Base-by-base conservation (phyloP, 2,888 invertebrate species). In the Sthenelais limicola region DNA sequence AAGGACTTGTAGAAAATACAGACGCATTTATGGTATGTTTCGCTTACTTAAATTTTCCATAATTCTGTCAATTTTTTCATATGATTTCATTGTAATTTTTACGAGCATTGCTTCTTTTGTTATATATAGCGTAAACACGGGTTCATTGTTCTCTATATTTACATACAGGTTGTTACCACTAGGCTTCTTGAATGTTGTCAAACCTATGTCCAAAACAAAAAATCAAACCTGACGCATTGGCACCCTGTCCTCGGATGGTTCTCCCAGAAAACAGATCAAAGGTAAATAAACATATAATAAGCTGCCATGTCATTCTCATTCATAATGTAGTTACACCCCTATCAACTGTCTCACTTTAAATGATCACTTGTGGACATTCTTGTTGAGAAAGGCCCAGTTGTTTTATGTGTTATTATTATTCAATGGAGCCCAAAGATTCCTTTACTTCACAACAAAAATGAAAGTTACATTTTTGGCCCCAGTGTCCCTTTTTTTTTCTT, bases 241-340 rank as follows among this genome's bases (percentile, higher is more conserved):
- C 98, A 99, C 88, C 98, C 98, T 3, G 92, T 98, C 30, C 91
- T 99, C 15, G 98, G 98, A 48, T 98, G 98, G 97, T 97, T 97
- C 78, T 85, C 86, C 28, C 86, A 86, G 77, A 83, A 80, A 51
- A 84, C 86, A 26, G 85, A 87, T 73, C 82, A 82, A 72, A 82
- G 84, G 86, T 86, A 68, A 73, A 54, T 4, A 58, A 43, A 18
- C 43, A 15, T 9, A 43, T 9, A 43, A 18, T 9, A 18, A 43
- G 43, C 12, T 18, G 43, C 43, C 43, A 9, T 15, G 18, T 15
- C 43, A n/a, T n/a, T n/a, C n/a, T n/a, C n/a, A n/a, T n/a, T n/a
- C n/a, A n/a, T n/a, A n/a, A n/a, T n/a, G n/a, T n/a, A n/a, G n/a
- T n/a, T n/a, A n/a, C n/a, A n/a, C n/a, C n/a, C n/a, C n/a, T n/a